phyloP scores from a whole-genome alignment of 1,140 invertebrate species.

The Diprion similis region DNA sequence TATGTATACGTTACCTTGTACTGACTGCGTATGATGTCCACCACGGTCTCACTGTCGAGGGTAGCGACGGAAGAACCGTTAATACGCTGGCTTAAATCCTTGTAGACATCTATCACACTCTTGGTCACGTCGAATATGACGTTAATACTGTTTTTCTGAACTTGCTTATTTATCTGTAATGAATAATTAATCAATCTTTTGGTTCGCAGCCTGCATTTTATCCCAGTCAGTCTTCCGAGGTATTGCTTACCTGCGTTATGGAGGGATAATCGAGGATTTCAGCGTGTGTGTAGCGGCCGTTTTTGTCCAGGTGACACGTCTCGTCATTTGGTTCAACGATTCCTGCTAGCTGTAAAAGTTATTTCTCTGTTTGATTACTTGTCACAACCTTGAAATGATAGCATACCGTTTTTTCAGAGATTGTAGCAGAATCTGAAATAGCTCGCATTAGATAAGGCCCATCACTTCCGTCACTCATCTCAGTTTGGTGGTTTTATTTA shows the following conservation, averaged over 20 bases:
- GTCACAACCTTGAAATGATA: no score
- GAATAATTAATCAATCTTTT: neutral
- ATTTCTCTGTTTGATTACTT: neutral
- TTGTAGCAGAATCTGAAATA: no score
- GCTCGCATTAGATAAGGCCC: no score
- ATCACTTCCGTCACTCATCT: no score
- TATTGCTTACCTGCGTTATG: conserved; percentile 61
- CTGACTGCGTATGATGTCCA: conserved; percentile 73
- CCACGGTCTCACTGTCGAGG: conserved; percentile 69
- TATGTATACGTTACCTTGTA: conserved; percentile 67
- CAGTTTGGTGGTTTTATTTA: no score
- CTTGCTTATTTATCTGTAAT: conserved; percentile 62
- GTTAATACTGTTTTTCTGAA: conserved; percentile 80
- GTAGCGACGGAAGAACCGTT: conserved; percentile 72
- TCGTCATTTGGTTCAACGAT: conserved; percentile 88
- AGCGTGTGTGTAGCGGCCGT: conserved; percentile 73
- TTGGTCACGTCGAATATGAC: conserved; percentile 85
- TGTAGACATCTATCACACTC: conserved; percentile 71
- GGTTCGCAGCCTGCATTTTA: no score
- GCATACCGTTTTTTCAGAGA: no score
- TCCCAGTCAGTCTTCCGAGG: no score
- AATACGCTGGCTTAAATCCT: conserved; percentile 67
- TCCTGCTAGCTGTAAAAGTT: conserved; percentile 71
- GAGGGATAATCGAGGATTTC: conserved; percentile 73
- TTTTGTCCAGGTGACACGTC: conserved; percentile 74